Percentiles rank a stretch among this genome's conserved stretches.
Conservation (phyloP, 2,113 vertebrate genomes). For the Corapipo altera region DNA sequence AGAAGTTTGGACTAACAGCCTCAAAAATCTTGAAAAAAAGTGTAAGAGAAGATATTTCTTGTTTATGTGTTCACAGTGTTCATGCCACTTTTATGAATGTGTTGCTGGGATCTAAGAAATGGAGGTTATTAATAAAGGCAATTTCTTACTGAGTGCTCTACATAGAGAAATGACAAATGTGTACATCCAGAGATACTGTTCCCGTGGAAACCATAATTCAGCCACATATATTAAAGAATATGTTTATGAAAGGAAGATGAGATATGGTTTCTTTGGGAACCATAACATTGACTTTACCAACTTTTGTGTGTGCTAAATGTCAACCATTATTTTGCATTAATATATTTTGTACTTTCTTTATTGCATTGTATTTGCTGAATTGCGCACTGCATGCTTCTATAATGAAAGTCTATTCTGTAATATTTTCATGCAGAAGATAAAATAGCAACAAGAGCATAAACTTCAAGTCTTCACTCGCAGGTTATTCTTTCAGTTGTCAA, state of each 20-base stretch:
- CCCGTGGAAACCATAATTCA: constrained; percentile 57
- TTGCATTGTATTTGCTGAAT: constrained; percentile 20
- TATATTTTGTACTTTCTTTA: constrained; percentile 6
- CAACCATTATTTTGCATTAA: constrained; percentile 39
- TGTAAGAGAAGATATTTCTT: not conserved
- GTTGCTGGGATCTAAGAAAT: not conserved
- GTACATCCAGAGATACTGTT: constrained; percentile 13
- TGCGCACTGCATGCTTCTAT: not conserved
- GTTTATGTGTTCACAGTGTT: not conserved
- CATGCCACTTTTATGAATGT: not conserved
- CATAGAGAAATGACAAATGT: constrained; percentile 25
- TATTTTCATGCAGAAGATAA: not conserved
- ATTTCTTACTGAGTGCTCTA: constrained; percentile 21
- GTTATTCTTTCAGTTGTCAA: not conserved
- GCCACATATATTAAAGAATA: not conserved
- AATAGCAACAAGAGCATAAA: not conserved
- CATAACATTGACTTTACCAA: not conserved
- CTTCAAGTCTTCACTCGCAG: not conserved
- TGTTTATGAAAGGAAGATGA: constrained; percentile 31
- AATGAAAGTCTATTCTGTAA: not conserved
- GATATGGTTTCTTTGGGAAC: constrained; percentile 52
- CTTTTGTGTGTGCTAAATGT: constrained; percentile 40
- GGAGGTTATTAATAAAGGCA: constrained; percentile 39
- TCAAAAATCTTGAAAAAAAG: not conserved
- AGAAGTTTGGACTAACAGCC: not conserved